These are phyloP conservation scores for Drosophila niveifrons DNA, from an alignment of 2,888 invertebrate species.

Conservation along the genomic window DNA sequence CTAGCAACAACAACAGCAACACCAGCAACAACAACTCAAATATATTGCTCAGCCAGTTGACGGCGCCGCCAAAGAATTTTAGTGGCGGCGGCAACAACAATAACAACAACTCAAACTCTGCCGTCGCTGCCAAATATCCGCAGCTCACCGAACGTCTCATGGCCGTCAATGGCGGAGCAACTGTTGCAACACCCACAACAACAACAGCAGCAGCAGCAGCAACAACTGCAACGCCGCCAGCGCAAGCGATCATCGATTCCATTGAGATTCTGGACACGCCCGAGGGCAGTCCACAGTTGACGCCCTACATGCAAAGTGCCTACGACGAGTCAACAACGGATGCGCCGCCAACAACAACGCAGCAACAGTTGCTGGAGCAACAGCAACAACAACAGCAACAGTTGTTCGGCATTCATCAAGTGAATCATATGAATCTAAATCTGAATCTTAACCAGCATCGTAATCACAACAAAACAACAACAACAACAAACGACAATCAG, in stretches of 20 bases:
- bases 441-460: constrained; percentile 40
- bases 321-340: constrained; percentile 48
- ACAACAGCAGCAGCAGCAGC: constrained; percentile 8
- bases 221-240: constrained; percentile 12
- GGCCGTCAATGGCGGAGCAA: constrained; percentile 77
- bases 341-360: constrained; percentile 3
- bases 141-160: constrained; percentile 80
- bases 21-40: constrained; percentile 35
- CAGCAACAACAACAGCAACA: not conserved
- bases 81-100: constrained; percentile 34
- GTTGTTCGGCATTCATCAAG: constrained; percentile 62
- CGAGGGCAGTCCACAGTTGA: constrained; percentile 79
- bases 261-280: constrained; percentile 84
- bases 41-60: constrained; percentile 73
- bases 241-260: constrained; percentile 75
- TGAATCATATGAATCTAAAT: constrained; percentile 52
- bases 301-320: constrained; percentile 59
- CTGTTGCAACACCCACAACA: constrained; percentile 15
- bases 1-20: constrained; percentile 32
- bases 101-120: constrained; percentile 32
- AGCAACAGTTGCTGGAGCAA: not conserved
- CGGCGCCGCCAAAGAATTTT: constrained; percentile 68
- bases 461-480: constrained; percentile 34
- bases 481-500: constrained; percentile 54
- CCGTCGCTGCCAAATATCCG: constrained; percentile 71